These are phyloP conservation scores for Pionites leucogaster DNA, from an alignment of 2,113 vertebrate genomes.

Conservation along the genomic window DNA sequence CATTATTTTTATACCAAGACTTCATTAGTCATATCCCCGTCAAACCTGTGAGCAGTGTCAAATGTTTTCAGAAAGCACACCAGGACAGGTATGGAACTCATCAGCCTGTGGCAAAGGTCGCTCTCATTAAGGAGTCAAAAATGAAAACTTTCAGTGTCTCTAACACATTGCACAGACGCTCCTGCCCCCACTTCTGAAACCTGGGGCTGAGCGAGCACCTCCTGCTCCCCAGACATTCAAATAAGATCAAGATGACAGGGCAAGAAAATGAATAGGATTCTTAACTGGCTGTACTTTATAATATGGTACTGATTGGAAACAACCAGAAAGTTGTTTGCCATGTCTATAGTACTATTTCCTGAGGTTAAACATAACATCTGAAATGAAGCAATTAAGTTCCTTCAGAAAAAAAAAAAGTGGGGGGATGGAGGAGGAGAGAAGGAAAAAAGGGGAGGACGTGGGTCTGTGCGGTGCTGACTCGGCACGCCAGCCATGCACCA, in stretches of 20 bases:
- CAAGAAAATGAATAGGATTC: constrained; percentile 81
- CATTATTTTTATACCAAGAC: constrained; percentile 95
- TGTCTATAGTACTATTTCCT: constrained; percentile 88
- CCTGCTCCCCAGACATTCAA: constrained; percentile 82
- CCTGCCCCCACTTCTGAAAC: constrained; percentile 76
- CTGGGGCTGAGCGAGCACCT: constrained; percentile 73
- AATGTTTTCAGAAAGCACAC: constrained; percentile 87
- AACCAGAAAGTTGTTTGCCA: constrained; percentile 82
- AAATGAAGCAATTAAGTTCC: constrained; percentile 88
- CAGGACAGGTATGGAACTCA: constrained; percentile 98
- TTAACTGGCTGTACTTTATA: constrained; percentile 80
- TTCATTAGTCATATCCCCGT: constrained; percentile 99
- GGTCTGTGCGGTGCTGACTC: neutral
- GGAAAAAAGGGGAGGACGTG: neutral
- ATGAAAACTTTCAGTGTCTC: constrained; percentile 97
- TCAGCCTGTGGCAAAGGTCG: constrained; percentile 93
- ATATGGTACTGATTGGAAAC: constrained; percentile 82
- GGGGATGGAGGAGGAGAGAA: neutral
- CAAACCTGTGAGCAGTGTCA: constrained; percentile 89
- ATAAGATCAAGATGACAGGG: constrained; percentile 86
- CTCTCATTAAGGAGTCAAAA: constrained; percentile 98
- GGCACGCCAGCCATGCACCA: constrained; percentile 38
- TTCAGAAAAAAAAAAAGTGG: neutral
- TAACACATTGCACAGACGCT: constrained; percentile 85
- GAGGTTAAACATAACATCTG: constrained; percentile 90